Conservation (phyloP, 1,140 invertebrate species). For the Chionoecetes opilio region DNA sequence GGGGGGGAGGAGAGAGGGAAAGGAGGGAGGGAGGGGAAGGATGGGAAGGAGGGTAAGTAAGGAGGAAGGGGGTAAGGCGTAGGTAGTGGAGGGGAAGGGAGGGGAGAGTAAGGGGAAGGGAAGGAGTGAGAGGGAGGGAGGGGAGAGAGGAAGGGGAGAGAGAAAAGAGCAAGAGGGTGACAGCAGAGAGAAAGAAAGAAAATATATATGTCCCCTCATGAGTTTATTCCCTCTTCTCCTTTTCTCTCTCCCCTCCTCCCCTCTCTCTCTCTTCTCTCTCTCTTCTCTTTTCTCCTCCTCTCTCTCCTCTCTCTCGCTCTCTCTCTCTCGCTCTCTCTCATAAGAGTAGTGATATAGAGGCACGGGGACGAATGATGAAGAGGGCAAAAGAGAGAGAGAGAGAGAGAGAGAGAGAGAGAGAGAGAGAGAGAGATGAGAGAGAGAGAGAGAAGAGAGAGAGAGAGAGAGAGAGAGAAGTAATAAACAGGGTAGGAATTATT, state of each 20-base stretch:
- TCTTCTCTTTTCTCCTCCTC: too few species aligned
- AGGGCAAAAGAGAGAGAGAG: neutral
- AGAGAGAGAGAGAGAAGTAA: too few species aligned
- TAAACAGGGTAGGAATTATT: too few species aligned
- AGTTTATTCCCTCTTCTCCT: neutral
- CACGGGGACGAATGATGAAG: too few species aligned
- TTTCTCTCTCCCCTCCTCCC: neutral
- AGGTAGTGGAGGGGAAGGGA: neutral
- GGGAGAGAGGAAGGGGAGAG: neutral
- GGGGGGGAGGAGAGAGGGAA: neutral
- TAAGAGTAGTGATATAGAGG: neutral
- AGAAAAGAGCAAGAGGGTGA: neutral
- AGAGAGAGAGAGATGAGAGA: too few species aligned
- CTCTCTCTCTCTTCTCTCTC: too few species aligned
- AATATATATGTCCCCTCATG: neutral
- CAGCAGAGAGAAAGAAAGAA: neutral
- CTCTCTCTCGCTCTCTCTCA: neutral
- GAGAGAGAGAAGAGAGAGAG: too few species aligned
- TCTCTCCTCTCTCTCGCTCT: too few species aligned
- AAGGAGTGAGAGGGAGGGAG: neutral
- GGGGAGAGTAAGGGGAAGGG: neutral
- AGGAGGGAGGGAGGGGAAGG: neutral
- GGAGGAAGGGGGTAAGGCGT: neutral
- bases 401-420: neutral
- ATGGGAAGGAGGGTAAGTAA: neutral